Conservation (phyloP, 2,113 vertebrate genomes). For the Colaptes auratus region DNA sequence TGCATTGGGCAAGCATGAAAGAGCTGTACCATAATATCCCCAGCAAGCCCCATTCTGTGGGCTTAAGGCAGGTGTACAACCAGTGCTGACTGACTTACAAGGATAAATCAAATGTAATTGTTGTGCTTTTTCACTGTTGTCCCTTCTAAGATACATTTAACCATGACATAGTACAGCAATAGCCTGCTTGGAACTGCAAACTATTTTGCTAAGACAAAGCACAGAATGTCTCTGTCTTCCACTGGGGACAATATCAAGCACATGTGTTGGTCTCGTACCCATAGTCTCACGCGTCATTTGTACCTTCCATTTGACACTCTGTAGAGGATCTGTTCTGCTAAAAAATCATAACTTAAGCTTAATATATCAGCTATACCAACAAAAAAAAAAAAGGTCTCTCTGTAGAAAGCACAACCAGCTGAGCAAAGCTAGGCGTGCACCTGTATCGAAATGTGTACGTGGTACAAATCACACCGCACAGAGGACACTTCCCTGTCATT, state of each 20-base stretch:
- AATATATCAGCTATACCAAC: neutral
- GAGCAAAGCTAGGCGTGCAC: neutral
- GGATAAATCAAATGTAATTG: fast-evolving
- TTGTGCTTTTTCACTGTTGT: neutral
- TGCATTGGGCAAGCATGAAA: neutral
- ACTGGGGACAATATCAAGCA: fast-evolving
- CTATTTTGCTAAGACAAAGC: neutral
- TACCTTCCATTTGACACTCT: neutral
- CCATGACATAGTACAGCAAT: neutral
- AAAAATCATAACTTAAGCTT: neutral
- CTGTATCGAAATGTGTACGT: fast-evolving
- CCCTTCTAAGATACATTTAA: neutral
- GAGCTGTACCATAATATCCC: neutral
- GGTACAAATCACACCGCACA: too few species aligned
- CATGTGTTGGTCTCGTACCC: fast-evolving
- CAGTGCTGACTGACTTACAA: neutral
- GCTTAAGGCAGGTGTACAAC: neutral
- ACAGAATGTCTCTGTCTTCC: neutral
- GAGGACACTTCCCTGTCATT: neutral
- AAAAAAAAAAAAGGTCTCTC: too few species aligned
- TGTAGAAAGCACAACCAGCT: neutral
- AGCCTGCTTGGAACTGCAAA: neutral
- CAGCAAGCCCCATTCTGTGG: neutral
- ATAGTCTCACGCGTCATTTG: neutral
- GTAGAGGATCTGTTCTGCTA: neutral